phyloP scores from a whole-genome alignment of 2,797 vertebrate genomes.

The Enteromius argenteus region DNA sequence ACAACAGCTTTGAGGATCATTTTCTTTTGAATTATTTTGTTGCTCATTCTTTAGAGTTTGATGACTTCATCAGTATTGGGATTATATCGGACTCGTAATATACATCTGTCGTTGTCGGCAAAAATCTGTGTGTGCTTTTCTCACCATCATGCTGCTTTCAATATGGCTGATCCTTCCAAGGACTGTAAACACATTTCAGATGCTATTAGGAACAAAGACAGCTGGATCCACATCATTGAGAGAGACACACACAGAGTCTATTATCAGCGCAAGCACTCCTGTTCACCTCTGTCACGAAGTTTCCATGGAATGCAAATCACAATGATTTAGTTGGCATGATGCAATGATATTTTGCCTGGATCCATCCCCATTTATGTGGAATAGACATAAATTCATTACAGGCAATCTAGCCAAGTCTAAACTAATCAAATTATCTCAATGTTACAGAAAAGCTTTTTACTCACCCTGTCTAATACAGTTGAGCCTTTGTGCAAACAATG shows the following conservation, averaged over 20 bases:
- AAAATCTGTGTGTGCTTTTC: not conserved
- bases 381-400: constrained; percentile 12
- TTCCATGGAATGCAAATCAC: constrained; percentile 7
- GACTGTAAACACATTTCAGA: constrained; percentile 20
- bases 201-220: constrained; percentile 6
- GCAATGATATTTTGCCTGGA: constrained; percentile 2
- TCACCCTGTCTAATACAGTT: not conserved
- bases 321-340: constrained; percentile 19
- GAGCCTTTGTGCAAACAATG: not conserved
- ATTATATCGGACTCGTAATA: not conserved
- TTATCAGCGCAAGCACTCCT: not conserved
- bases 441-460: constrained; percentile 4
- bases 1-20: not conserved
- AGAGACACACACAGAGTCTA: constrained; percentile 2
- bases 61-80: not conserved
- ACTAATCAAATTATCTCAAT: constrained; percentile 19
- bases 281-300: not conserved
- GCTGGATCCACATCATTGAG: constrained; percentile 16
- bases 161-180: not conserved
- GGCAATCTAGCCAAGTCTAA: constrained; percentile 10
- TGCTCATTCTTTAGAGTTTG: not conserved
- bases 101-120: not conserved
- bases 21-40: not conserved
- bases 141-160: not conserved
- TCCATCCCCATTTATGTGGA: not conserved